Base-by-base conservation (phyloP, 2,113 vertebrate species). In the Sapajus apella region DNA sequence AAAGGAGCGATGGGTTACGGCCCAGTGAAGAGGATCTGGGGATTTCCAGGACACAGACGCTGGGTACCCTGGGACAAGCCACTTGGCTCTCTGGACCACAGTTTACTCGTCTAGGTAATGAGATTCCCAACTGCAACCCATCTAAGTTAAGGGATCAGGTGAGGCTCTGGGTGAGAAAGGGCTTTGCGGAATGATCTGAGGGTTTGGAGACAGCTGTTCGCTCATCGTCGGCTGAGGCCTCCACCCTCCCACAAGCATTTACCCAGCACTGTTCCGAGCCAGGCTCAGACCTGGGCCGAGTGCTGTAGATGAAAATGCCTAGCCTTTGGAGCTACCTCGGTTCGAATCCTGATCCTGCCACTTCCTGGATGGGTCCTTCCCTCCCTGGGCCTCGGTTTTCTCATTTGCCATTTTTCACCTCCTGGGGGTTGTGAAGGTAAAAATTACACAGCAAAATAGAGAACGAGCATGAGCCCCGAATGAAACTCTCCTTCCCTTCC, bases 231-330 rank as follows among this genome's bases (percentile, higher is more conserved):
- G 64, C 47, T 45, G 21, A 6, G 55, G 14, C 40, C 14, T 2
- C 12, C 17, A 11, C 35, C 2, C 0, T 11, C 35, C n/a, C 35
- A 1, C 5, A 18, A 9, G 61, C 68, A 16, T 17, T 7, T 40
- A 52, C 18, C 11, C 50, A 77, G 18, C 27, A 16, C 47, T 66
- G 23, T 85, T 40, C 47, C 3, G 64, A 68, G 37, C 11, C 2
- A 2, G 80, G n/a, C 55, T 43, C n/a, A 72, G 84, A 35, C 16
- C 72, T 18, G 43, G 11, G 47, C 47, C 10, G 27, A 73, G n/a
- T 25, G 35, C 40, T 10, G 8, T 3, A 35, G 43, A 32, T 5
- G 3, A 68, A 66, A 50, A 45, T 10, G 7, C 10, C 18, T 12
- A 9, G 66, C 45, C 58, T 52, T 50, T 14, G 43, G 50, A 55